These are phyloP conservation scores for Laticauda laticaudata DNA, from an alignment of 2,113 vertebrate species.

Conservation along the genomic window DNA sequence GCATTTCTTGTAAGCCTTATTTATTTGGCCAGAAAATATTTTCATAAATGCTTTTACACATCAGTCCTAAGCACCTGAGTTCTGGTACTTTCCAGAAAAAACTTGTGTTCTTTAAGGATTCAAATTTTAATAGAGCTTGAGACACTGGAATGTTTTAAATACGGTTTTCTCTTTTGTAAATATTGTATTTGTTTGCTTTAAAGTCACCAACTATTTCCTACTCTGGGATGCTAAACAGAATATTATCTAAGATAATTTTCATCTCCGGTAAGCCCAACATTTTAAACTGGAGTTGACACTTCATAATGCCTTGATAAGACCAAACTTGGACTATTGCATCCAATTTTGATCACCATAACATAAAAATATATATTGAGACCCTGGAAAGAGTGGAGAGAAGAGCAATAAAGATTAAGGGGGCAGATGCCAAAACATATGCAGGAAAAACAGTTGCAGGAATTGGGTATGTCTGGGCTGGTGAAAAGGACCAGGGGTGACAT, in stretches of 20 bases:
- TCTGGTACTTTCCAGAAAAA: background rate
- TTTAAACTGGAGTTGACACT: background rate
- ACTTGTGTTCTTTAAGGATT: background rate
- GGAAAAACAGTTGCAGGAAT: background rate
- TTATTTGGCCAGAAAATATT: background rate
- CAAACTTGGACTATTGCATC: background rate
- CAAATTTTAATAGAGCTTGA: background rate
- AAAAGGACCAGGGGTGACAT: background rate
- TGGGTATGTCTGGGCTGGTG: background rate
- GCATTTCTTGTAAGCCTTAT: background rate
- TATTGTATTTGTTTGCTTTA: background rate
- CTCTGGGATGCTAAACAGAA: background rate
- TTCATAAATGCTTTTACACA: background rate
- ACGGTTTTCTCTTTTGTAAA: background rate
- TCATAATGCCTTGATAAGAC: background rate
- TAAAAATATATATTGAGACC: too few relatives aligned
- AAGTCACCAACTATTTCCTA: background rate
- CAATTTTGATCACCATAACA: too few relatives aligned
- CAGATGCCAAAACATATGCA: background rate
- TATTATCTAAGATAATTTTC: background rate
- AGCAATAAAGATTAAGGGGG: background rate
- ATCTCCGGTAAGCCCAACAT: background rate
- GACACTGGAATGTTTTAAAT: background rate
- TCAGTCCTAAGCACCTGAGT: background rate
- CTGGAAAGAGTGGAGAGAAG: background rate